phyloP scores from a whole-genome alignment of 2,113 vertebrate species.

The Mesembrinibis cayennensis region DNA sequence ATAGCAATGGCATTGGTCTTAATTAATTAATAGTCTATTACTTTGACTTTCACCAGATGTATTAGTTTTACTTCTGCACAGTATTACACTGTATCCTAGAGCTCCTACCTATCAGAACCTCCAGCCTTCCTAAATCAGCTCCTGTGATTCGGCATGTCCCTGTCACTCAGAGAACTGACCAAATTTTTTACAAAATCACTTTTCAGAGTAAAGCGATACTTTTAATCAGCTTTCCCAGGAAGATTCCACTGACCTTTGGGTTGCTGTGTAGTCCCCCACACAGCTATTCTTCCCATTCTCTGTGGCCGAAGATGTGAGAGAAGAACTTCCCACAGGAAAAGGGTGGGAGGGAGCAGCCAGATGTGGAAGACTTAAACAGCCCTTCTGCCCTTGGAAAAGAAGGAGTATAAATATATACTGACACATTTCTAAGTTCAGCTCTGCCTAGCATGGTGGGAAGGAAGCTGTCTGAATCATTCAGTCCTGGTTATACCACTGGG shows the following conservation, averaged over 20 bases:
- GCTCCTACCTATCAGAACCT: background rate
- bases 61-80: background rate
- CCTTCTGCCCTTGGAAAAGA: slow-evolving; percentile 45
- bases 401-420: slow-evolving; percentile 55
- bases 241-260: slow-evolving; percentile 50
- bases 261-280: slow-evolving; percentile 9
- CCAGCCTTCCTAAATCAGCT: background rate
- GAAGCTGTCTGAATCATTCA: slow-evolving; percentile 18
- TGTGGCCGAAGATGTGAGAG: background rate
- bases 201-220: background rate
- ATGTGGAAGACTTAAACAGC: slow-evolving; percentile 57
- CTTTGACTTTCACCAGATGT: background rate
- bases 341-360: slow-evolving; percentile 58
- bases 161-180: background rate
- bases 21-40: background rate
- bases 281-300: slow-evolving; percentile 50
- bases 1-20: background rate
- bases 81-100: background rate
- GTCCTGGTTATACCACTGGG: background rate
- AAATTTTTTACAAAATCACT: background rate
- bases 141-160: background rate
- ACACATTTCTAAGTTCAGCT: slow-evolving; percentile 42
- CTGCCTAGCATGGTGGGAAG: background rate
- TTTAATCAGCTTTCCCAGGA: slow-evolving; percentile 51
- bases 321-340: slow-evolving; percentile 67